phyloP scores from a whole-genome alignment of 2,113 vertebrate genomes.

The Cinclus mexicanus region DNA sequence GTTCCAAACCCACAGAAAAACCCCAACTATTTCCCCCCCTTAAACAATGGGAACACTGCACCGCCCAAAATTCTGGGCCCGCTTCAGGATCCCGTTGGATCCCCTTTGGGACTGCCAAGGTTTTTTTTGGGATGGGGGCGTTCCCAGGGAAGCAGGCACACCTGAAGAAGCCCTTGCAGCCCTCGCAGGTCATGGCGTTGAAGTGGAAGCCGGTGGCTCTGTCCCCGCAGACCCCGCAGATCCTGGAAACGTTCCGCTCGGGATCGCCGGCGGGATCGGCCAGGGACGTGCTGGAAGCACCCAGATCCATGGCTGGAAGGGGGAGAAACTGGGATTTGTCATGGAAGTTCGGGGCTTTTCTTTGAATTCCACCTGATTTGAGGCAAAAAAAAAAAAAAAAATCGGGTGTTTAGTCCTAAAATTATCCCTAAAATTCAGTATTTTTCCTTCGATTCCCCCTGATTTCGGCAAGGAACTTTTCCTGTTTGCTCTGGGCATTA shows the following conservation, averaged over 20 bases:
- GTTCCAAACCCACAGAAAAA: not conserved
- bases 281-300: conserved; percentile 82
- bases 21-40: fast-evolving
- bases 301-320: conserved; percentile 75
- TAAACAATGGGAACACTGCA: fast-evolving
- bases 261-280: conserved; percentile 75
- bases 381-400: not conserved
- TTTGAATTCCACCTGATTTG: not conserved
- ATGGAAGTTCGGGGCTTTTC: fast-evolving
- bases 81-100: fast-evolving
- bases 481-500: not conserved
- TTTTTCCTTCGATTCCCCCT: not conserved
- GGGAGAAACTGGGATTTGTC: fast-evolving
- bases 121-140: not conserved
- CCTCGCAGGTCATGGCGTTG: conserved; percentile 96
- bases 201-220: conserved; percentile 96
- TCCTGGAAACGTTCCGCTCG: conserved; percentile 85
- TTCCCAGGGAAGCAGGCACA: no score
- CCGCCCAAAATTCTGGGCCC: fast-evolving
- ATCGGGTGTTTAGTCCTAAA: not conserved
- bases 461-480: not conserved
- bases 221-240: conserved; percentile 96
- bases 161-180: conserved; percentile 96
- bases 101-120: fast-evolving
- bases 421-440: no score